Conservation (phyloP, 2,797 vertebrate genomes). For the Sardinella longiceps region DNA sequence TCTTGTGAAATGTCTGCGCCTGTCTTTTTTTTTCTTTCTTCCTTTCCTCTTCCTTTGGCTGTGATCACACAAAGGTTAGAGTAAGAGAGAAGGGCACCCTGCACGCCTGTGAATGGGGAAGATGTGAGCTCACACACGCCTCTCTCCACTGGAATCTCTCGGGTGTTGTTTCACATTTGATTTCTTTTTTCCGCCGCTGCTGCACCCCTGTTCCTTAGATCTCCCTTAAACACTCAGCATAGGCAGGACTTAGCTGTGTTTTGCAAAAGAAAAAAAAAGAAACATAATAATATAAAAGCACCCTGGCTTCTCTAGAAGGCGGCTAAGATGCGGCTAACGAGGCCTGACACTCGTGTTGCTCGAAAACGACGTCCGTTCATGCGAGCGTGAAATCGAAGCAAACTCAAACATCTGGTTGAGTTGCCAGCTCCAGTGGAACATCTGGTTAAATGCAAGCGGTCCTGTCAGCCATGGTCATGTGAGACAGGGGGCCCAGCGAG, state of each 20-base stretch:
- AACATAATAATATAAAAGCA: too few relatives aligned
- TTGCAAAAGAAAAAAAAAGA: not conserved
- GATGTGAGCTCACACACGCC: not conserved
- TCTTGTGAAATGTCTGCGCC: not conserved
- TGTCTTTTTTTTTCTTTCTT: not conserved
- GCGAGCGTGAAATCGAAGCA: conserved; percentile 48
- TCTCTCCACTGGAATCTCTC: not conserved
- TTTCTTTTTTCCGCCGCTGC: conserved; percentile 27
- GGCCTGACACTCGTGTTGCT: conserved; percentile 1
- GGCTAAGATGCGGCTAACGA: not conserved
- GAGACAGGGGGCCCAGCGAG: not conserved
- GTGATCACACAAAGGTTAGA: conserved; percentile 10
- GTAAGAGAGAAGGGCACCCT: not conserved
- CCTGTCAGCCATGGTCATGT: conserved; percentile 1
- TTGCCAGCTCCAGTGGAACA: conserved; percentile 29
- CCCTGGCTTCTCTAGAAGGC: not conserved
- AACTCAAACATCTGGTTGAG: conserved; percentile 48
- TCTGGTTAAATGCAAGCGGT: conserved; percentile 22
- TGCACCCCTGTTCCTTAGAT: not conserved
- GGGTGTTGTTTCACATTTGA: conserved; percentile 30
- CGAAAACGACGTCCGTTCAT: not conserved
- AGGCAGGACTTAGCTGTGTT: not conserved
- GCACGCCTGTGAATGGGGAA: not conserved
- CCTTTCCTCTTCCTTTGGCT: not conserved
- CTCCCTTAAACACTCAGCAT: not conserved